These are phyloP conservation scores for Atta cephalotes DNA, from an alignment of 1,140 invertebrate genomes.

Conservation along the genomic window DNA sequence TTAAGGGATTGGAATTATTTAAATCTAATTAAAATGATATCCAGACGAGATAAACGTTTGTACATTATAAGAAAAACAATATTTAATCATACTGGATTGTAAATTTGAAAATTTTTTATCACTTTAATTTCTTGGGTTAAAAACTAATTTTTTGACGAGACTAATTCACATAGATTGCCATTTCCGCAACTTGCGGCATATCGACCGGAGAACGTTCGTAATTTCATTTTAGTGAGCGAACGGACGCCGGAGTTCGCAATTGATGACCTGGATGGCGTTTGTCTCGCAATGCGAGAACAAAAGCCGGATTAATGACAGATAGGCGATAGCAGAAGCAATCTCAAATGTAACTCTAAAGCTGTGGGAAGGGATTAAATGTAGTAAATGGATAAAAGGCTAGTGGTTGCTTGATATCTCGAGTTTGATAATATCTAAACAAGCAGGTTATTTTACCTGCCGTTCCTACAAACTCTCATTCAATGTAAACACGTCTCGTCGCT, in stretches of 20 bases:
- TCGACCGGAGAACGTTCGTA: constrained; percentile 45
- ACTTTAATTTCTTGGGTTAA: constrained; percentile 18
- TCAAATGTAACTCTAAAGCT: constrained; percentile 17
- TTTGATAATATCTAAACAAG: neutral
- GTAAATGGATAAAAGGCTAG: too few relatives aligned
- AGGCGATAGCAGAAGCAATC: neutral
- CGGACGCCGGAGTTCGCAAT: constrained; percentile 30
- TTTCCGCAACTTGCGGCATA: constrained; percentile 32
- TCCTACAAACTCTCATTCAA: neutral
- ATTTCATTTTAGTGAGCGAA: constrained; percentile 45
- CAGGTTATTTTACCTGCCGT: neutral
- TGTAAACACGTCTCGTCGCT: constrained; percentile 11
- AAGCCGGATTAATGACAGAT: constrained; percentile 55
- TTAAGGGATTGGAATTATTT: neutral
- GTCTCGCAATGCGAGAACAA: constrained; percentile 31
- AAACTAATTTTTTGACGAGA: neutral
- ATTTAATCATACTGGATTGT: neutral
- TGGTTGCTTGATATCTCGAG: neutral
- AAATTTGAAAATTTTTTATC: neutral
- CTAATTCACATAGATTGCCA: constrained; percentile 23
- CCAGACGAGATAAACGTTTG: neutral
- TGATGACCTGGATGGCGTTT: constrained; percentile 39
- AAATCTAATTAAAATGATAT: neutral
- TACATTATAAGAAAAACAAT: neutral
- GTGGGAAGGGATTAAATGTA: neutral